Percentiles rank a stretch among this genome's conserved stretches.
These are phyloP conservation scores for Margarornis squamiger DNA, from an alignment of 2,797 vertebrate species.

Conservation along the genomic window DNA sequence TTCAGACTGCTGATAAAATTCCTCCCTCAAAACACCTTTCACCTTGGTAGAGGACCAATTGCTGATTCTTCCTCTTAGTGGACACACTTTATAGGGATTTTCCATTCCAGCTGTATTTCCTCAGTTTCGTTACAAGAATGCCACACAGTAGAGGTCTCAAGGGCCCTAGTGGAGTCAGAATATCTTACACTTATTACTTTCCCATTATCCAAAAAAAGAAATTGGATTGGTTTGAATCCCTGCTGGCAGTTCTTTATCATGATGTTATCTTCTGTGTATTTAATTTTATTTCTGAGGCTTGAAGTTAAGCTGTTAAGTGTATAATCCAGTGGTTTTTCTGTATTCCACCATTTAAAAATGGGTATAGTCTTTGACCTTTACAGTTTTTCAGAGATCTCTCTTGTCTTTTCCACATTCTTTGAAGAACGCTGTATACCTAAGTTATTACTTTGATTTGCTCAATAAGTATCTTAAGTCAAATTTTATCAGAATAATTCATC, in stretches of 20 bases:
- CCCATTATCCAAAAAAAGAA: neutral
- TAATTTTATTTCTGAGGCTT: neutral
- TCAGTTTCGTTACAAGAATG: neutral
- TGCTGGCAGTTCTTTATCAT: neutral
- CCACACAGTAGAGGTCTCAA: rapidly evolving
- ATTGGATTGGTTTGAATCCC: neutral
- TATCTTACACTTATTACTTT: neutral
- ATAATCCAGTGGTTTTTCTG: neutral
- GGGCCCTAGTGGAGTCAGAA: neutral
- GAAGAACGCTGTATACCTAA: neutral
- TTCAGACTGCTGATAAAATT: neutral
- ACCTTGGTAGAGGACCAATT: neutral
- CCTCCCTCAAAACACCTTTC: neutral
- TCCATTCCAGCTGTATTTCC: neutral
- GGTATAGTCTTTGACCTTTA: neutral
- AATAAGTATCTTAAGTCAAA: neutral
- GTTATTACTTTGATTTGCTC: neutral
- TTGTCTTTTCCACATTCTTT: neutral
- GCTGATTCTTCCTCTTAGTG: neutral
- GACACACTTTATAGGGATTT: rapidly evolving
- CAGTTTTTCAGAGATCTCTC: neutral
- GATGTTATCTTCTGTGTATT: neutral
- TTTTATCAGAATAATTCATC: neutral
- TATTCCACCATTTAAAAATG: neutral
- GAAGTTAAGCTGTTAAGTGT: neutral